Evolutionary conservation across 2,113 vertebrate species (phyloP), one percentile per base, ranked within the genome.

Genomic region (Bubalus kerabau): DNA sequence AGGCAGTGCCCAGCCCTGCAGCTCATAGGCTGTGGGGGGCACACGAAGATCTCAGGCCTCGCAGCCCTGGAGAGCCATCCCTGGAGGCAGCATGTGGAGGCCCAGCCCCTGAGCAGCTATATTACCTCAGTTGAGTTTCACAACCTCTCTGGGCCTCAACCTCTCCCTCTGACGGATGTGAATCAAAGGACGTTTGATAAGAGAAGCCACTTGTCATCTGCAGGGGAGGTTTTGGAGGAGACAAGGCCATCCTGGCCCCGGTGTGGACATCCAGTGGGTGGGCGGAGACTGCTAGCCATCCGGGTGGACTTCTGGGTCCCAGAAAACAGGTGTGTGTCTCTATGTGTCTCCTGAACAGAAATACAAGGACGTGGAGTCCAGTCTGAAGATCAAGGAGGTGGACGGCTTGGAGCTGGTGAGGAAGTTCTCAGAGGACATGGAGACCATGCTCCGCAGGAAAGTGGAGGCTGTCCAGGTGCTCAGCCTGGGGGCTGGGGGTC

Each of bases 401-500:
- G 99, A 99, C 0, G 99, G 99, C n/a, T 96, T 99, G 95, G 99
- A 99, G 95, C 99, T 99, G 96, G 99, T 99, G 94, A 99, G 98
- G 98, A 99, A 98, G 97, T 99, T 99, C 98, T 99, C 99, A 0
- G 99, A 99, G 94, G 99, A 99, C 98, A 99, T 99, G 99, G 99
- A 99, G 98, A 99, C 98, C 96, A 99, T 99, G 99, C 99, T 99
- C 11, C 99, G 99, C 90, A 99, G 99, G 97, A 99, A 99, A 97
- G 99, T 99, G 23, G 99, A 99, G 98, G 99, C 99, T 0, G 99
- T 99, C 6, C 99, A 99, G 99, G 99, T 99, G 97, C 26, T 48
- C 30, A 21, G 81, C 81, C 81, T 54, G 32, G 11, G 50, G 21
- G 2, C 81, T 56, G 52, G 50, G 50, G 81, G 1, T 24, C 30